Evolutionary conservation across 1,140 invertebrate genomes (phyloP).

Genomic region (Conus ventricosus): DNA sequence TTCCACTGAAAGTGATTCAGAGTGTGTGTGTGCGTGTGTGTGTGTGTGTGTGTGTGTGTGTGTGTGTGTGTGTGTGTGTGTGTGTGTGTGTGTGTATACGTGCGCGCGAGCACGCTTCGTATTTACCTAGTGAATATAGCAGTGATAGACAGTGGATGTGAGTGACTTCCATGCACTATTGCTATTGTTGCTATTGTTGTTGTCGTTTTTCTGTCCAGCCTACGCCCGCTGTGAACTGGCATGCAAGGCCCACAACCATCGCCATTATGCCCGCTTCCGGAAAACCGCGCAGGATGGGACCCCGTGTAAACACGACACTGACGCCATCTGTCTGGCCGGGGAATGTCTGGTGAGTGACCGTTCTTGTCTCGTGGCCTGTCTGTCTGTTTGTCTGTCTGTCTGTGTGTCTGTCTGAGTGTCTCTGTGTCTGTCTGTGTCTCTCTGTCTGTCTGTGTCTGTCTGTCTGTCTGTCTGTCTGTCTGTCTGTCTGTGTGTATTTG

Average conservation of each 20-base stretch:
- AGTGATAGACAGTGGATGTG: not conserved
- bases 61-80: too few species aligned
- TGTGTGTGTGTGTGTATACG: too few species aligned
- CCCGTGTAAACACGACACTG: constrained; percentile 10
- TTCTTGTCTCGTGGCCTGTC: not conserved
- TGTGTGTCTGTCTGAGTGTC: not conserved
- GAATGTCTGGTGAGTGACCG: constrained; percentile 25
- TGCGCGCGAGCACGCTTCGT: too few species aligned
- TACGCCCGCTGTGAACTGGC: constrained; percentile 26
- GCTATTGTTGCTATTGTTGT: too few species aligned
- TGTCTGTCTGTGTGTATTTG: not conserved
- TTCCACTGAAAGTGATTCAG: too few species aligned
- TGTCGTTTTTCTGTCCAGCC: not conserved
- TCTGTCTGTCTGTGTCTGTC: not conserved
- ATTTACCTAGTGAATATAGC: too few species aligned
- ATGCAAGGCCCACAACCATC: constrained; percentile 19
- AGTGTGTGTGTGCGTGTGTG: too few species aligned
- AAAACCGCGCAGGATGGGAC: constrained; percentile 28
- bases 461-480: not conserved
- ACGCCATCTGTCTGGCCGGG: constrained; percentile 26
- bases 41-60: too few species aligned
- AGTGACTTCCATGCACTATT: not conserved
- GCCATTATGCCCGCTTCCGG: constrained; percentile 32
- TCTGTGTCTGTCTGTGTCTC: not conserved
- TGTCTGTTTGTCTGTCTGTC: not conserved